Percentiles rank a stretch among this genome's conserved stretches.
These are phyloP conservation scores for Marisa cornuarietis DNA, from an alignment of 1,140 invertebrate species.

Conservation along the genomic window DNA sequence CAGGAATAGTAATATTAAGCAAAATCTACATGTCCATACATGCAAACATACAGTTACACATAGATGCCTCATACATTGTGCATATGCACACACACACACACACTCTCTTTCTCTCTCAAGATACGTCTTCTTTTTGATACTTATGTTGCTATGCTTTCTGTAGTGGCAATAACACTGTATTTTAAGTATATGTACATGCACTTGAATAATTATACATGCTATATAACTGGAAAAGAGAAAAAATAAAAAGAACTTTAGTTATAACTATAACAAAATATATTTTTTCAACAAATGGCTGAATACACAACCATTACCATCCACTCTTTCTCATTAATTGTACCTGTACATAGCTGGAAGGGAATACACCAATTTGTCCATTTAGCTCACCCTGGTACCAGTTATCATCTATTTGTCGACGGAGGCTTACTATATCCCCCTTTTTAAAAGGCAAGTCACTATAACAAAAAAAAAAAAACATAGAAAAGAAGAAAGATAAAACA, in stretches of 20 bases:
- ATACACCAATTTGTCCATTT: conserved; percentile 81
- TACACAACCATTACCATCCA: neutral
- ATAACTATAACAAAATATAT: neutral
- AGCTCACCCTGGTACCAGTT: conserved; percentile 93
- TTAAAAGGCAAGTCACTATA: conserved; percentile 87
- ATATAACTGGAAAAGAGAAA: too few relatives aligned
- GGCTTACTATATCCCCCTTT: conserved; percentile 84
- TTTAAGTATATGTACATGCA: neutral
- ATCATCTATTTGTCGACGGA: conserved; percentile 85
- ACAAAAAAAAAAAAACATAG: neutral
- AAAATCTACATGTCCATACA: too few relatives aligned
- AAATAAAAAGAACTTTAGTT: neutral
- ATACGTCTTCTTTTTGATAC: too few relatives aligned
- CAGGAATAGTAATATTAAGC: too few relatives aligned
- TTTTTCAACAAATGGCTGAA: neutral
- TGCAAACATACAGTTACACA: too few relatives aligned
- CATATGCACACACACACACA: too few relatives aligned
- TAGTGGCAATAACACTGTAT: too few relatives aligned
- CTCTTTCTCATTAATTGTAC: conserved; percentile 61
- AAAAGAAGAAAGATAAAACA: too few relatives aligned
- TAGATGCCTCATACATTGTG: too few relatives aligned
- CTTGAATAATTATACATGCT: too few relatives aligned
- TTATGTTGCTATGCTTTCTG: too few relatives aligned
- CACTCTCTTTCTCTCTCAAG: too few relatives aligned
- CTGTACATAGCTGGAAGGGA: conserved; percentile 89